Base-by-base conservation (phyloP, 2,888 invertebrate genomes). In the Pseudococcus longispinus region DNA sequence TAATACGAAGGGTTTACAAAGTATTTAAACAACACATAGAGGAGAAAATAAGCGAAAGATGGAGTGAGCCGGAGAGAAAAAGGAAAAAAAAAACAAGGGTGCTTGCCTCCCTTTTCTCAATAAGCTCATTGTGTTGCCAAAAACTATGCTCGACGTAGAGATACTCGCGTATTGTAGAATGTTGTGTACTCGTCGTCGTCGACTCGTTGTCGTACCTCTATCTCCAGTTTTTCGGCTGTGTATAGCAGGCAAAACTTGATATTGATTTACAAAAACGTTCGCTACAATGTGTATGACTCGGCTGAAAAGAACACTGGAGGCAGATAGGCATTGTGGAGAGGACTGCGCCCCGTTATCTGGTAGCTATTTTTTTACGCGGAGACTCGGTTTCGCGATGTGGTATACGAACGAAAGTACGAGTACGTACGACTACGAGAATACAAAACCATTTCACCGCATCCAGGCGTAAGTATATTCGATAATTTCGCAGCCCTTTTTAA, bases 61-160 rank as follows among this genome's bases (percentile, higher is more conserved):
- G 29, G 29, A 26, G 26, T 11, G 23, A 26, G n/a, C 65, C 26
- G 23, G 26, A 65, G 20, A 51, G n/a, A n/a, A 60, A 20, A 60
- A 23, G 1, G 23, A 23, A 60, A 26, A 65, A 65, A 65, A 65
- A 23, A 70, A 70, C 70, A 26, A 70, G 60, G 60, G 60, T 60
- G 60, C 70, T 20, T 9, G 3, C 8, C 37, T 29, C 70, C 70
- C 70, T 70, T 13, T 60, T 29, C 70, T 70, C 70, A 70, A 70
- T 70, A 70, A 70, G 70, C 70, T 70, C 70, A 70, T 70, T 70
- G 70, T 70, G 70, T 70, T 70, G 70, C 70, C 70, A 70, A 70
- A 70, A 70, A 70, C 70, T 29, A 8, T 29, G 29, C 23, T 55
- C 4, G 13, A n/a, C n/a, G n/a, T n/a, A n/a, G 55, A 15, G 55